A percentile compares a stretch with the other conserved stretches of the same genome.
These are phyloP conservation scores for Gymnocheta viridis DNA, from an alignment of 2,888 invertebrate genomes.

Conservation along the genomic window DNA sequence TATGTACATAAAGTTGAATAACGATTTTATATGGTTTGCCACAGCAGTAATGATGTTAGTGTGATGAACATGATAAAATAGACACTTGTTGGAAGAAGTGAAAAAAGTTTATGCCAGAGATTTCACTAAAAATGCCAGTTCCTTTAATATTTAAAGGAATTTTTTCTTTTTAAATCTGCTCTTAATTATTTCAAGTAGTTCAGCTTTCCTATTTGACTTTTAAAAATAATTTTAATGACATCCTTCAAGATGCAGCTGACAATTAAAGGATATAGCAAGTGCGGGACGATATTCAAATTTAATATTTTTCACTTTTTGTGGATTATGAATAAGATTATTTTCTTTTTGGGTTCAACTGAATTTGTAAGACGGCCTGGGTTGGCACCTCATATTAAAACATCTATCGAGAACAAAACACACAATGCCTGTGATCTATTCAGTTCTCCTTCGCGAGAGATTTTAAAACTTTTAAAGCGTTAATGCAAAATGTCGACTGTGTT, in stretches of 20 bases:
- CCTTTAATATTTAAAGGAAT: not conserved
- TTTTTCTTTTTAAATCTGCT: not conserved
- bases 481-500: too few relatives aligned
- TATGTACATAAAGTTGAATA: constrained; percentile 23
- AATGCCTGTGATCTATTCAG: too few relatives aligned
- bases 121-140: not conserved
- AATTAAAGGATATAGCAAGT: too few relatives aligned
- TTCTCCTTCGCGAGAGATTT: too few relatives aligned
- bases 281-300: too few relatives aligned
- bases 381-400: too few relatives aligned
- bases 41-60: constrained; percentile 51
- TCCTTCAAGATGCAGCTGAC: not conserved
- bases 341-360: too few relatives aligned
- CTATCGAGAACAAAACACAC: too few relatives aligned
- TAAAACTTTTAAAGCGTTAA: too few relatives aligned
- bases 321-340: too few relatives aligned
- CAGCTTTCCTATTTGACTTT: not conserved
- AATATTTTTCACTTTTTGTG: too few relatives aligned
- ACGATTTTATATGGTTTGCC: constrained; percentile 37
- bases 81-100: constrained; percentile 17
- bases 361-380: too few relatives aligned
- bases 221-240: not conserved
- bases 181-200: not conserved
- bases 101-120: not conserved
- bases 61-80: constrained; percentile 34